These are phyloP conservation scores for Solenopsis fugax DNA, from an alignment of 1,140 invertebrate species.

Conservation along the genomic window DNA sequence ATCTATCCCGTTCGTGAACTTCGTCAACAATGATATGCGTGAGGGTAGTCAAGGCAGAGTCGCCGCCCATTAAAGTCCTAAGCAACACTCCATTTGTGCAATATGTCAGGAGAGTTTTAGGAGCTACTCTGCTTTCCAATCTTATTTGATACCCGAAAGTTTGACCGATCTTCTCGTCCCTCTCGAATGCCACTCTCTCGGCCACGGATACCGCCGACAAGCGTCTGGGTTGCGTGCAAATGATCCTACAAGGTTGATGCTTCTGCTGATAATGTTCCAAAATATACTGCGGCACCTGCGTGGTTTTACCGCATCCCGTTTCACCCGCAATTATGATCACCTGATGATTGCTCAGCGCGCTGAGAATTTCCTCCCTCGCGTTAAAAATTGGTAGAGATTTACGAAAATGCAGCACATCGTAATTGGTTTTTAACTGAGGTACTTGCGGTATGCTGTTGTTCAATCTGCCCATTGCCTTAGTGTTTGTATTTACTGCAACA, in stretches of 20 bases:
- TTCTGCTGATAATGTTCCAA: conserved; percentile 91
- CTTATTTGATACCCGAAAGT: conserved; percentile 98
- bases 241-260: conserved; percentile 92
- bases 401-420: conserved; percentile 87
- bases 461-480: conserved; percentile 88
- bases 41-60: conserved; percentile 89
- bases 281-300: conserved; percentile 96
- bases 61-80: conserved; percentile 93
- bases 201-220: conserved; percentile 96
- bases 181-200: conserved; percentile 93
- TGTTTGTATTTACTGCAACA: conserved; percentile 85
- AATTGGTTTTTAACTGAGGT: conserved; percentile 86
- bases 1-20: conserved; percentile 97
- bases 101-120: conserved; percentile 94
- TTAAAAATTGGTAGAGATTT: conserved; percentile 88
- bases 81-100: conserved; percentile 97
- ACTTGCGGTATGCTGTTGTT: conserved; percentile 89
- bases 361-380: conserved; percentile 87
- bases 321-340: conserved; percentile 92
- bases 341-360: conserved; percentile 86
- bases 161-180: conserved; percentile 94
- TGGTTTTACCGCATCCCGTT: conserved; percentile 96
- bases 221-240: conserved; percentile 97
- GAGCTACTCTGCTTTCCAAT: conserved; percentile 93
- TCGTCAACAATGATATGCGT: conserved; percentile 97